Percentiles rank a stretch among this genome's conserved stretches.
Evolutionary conservation across 1,140 invertebrate genomes (phyloP).

Genomic region (Drosophila jambulina): DNA sequence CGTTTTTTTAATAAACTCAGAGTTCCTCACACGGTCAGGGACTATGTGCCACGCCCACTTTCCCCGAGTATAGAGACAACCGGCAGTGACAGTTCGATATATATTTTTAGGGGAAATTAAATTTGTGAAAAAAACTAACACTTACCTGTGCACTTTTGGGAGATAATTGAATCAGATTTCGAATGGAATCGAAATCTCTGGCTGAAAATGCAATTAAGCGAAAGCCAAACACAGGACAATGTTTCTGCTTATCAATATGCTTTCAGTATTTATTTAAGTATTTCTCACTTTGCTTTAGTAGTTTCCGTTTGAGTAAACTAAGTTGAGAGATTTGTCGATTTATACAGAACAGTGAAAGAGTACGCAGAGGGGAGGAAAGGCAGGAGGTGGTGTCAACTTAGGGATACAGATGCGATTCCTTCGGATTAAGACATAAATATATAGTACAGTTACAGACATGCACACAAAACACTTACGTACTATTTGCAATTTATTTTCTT

Average conservation of each 20-base stretch:
- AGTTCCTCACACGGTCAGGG: constrained; percentile 36
- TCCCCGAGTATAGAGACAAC: constrained; percentile 1
- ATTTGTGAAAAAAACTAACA: constrained; percentile 32
- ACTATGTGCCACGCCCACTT: background rate
- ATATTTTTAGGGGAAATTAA: constrained; percentile 22
- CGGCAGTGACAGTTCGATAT: constrained; percentile 29
- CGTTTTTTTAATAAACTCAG: constrained; percentile 58
- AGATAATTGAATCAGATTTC: constrained; percentile 42
- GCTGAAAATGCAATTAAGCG: constrained; percentile 48
- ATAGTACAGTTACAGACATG: constrained; percentile 33
- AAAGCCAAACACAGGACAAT: constrained; percentile 21
- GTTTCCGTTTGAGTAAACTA: constrained; percentile 38
- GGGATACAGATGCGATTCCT: constrained; percentile 21
- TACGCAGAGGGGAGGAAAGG: constrained; percentile 1
- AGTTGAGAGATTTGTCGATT: constrained; percentile 51
- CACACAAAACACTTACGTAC: constrained; percentile 43
- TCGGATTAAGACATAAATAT: constrained; percentile 34
- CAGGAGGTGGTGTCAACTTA: constrained; percentile 24
- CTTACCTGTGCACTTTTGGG: constrained; percentile 33
- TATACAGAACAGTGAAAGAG: constrained; percentile 49
- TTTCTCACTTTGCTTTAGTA: constrained; percentile 60
- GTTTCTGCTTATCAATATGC: constrained; percentile 69
- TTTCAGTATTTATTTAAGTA: constrained; percentile 81
- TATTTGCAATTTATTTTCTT: constrained; percentile 16
- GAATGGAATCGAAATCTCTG: constrained; percentile 6